Conservation (phyloP, 2,888 invertebrate genomes). For the Drosophila pseudotalamancana region DNA sequence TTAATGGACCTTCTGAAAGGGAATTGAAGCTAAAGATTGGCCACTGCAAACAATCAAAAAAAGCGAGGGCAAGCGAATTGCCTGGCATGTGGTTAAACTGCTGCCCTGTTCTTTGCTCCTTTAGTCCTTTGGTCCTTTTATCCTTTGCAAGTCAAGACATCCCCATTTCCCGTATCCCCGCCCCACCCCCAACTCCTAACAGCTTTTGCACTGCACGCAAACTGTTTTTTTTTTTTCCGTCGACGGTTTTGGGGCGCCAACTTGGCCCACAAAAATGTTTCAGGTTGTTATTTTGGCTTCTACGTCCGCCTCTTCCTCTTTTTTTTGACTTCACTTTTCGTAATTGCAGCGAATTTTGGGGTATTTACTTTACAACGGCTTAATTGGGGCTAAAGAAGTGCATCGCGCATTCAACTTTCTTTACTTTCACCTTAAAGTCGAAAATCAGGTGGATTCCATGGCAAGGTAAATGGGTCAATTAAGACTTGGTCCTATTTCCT, state of each 20-base stretch:
- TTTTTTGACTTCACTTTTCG: slow-evolving; percentile 8
- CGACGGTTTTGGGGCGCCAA: slow-evolving; percentile 40
- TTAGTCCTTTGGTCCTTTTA: too few relatives aligned
- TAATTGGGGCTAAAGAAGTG: slow-evolving; percentile 15
- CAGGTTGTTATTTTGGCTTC: slow-evolving; percentile 37
- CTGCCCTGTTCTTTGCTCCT: neutral
- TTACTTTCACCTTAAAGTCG: too few relatives aligned
- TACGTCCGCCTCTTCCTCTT: neutral
- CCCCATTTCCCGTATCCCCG: neutral
- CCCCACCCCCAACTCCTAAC: neutral
- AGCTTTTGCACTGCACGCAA: slow-evolving; percentile 57
- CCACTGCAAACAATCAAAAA: slow-evolving; percentile 49
- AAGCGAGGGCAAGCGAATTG: slow-evolving; percentile 32
- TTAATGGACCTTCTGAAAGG: neutral
- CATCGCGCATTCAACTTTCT: too few relatives aligned
- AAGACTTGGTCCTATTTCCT: too few relatives aligned
- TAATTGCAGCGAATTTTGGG: slow-evolving; percentile 47
- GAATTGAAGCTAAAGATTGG: slow-evolving; percentile 18
- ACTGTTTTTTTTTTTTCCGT: slow-evolving; percentile 13
- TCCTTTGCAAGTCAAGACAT: neutral
- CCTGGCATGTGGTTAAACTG: slow-evolving; percentile 27
- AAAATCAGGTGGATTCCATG: too few relatives aligned
- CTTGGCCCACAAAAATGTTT: slow-evolving; percentile 31
- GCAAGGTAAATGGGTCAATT: too few relatives aligned
- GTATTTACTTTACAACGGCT: slow-evolving; percentile 16